Conservation (phyloP, 2,113 vertebrate species). For the Mus musculus region DNA sequence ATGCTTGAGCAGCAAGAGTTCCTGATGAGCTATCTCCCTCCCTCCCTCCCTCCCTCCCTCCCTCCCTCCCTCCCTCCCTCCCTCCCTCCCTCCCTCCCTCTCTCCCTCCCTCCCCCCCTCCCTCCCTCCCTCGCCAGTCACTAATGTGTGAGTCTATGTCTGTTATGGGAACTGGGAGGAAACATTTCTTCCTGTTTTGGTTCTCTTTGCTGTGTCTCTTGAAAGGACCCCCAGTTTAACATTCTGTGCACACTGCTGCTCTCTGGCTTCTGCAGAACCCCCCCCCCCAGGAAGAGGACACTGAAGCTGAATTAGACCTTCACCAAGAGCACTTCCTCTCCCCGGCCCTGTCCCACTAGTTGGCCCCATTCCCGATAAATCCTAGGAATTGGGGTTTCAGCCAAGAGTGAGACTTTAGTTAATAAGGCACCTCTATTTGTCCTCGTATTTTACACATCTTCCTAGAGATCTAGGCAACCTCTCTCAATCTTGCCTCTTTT, state of each 20-base stretch:
- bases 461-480: not conserved
- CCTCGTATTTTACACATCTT: not conserved
- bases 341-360: not conserved
- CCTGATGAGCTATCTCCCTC: not conserved
- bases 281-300: not conserved
- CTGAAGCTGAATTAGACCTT: not conserved
- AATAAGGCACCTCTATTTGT: not conserved
- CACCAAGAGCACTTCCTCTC: not conserved
- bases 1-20: no score
- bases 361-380: not conserved
- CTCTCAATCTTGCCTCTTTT: not conserved
- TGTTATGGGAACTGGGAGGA: not conserved
- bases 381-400: not conserved
- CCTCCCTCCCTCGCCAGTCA: not conserved
- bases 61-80: no score
- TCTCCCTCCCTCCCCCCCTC: no score
- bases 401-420: not conserved
- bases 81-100: no score
- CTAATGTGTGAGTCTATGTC: not conserved
- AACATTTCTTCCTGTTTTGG: not conserved
- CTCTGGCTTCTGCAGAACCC: not conserved
- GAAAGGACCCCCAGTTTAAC: not conserved
- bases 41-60: no score
- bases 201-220: not conserved
- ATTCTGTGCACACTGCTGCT: not conserved